These are phyloP conservation scores for Anorthoa munda DNA, from an alignment of 2,888 invertebrate genomes.

Conservation along the genomic window DNA sequence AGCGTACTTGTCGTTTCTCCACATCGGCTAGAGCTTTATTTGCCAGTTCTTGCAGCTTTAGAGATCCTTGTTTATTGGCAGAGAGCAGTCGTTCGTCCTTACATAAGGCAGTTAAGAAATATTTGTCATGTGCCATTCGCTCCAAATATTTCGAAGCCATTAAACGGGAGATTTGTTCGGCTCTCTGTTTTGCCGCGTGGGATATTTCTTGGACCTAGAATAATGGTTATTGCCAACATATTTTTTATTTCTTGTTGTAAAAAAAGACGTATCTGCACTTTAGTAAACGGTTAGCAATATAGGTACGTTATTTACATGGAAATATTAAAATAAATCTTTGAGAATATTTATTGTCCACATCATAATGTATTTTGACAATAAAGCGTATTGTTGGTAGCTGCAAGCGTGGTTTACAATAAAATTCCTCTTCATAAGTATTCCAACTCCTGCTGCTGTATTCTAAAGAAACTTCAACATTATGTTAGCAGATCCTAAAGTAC, in stretches of 20 bases:
- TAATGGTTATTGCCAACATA: slow-evolving; percentile 67
- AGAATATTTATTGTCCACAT: slow-evolving; percentile 23
- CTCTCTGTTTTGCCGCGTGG: slow-evolving; percentile 82
- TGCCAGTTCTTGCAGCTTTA: no score
- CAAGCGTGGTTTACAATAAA: neutral
- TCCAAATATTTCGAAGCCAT: slow-evolving; percentile 89
- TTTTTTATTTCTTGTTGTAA: slow-evolving; percentile 64
- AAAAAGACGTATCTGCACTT: slow-evolving; percentile 60
- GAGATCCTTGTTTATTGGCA: no score
- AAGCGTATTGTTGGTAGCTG: neutral
- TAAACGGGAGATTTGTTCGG: slow-evolving; percentile 83
- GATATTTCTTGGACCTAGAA: slow-evolving; percentile 85
- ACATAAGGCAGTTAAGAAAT: slow-evolving; percentile 84
- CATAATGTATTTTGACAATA: slow-evolving; percentile 23
- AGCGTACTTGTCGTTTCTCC: no score
- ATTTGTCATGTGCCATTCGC: slow-evolving; percentile 88
- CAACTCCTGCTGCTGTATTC: neutral
- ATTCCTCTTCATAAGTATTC: neutral
- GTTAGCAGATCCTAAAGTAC: neutral
- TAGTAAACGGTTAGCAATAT: slow-evolving; percentile 48
- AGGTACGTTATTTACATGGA: slow-evolving; percentile 22
- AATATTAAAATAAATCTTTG: slow-evolving; percentile 44
- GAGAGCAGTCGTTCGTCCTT: slow-evolving; percentile 87
- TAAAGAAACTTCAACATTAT: neutral
- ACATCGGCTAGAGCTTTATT: no score